Base-by-base conservation (phyloP, 1,140 invertebrate species). In the Ctenoplectra terminalis region DNA sequence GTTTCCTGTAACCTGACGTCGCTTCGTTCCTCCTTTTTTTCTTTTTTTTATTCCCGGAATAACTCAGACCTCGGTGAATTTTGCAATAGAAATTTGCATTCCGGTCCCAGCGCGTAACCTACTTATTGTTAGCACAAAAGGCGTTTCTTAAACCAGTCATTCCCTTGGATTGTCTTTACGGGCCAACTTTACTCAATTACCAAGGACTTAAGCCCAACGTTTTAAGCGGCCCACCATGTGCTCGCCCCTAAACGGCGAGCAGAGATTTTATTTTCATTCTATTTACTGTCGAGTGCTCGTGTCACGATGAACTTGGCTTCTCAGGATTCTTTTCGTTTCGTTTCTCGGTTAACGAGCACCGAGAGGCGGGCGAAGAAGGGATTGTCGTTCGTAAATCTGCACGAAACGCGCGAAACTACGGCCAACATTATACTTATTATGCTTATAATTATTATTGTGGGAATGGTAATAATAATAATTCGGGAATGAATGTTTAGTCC, bases 101-200 rank as follows among this genome's bases (percentile, higher is more conserved):
- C 67, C 31, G 26, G 73, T 26, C 13, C 46, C 40, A 50, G 46
- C 31, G 37, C 26, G 43, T 52, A 79, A 79, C 67, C 69, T 52
- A 79, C n/a, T n/a, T n/a, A n/a, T n/a, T n/a, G 43, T 79, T 79
- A 50, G 2, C 20, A n/a, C 67, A 26, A 79, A 71, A 58, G 34
- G n/a, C 23, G 31, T 70, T 52, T 56, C 7, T 79, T n/a, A 72
- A 52, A 72, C 58, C 37, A 9, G 37, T 23, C 63, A 46, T 66
- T 67, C 50, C 37, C 31, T 17, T 17, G 31, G 34, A 61, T 79
- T 71, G 77, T 63, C 67, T 63, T 63, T 43, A 29, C 26, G 31
- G 34, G n/a, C n/a, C 20, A 77, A 40, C 52, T 77, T 77, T n/a
- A 46, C 63, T 54, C 52, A 56, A 67, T 77, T 66, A 43, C 63